Conservation (phyloP, 2,113 vertebrate species). For the Xiphias gladius region DNA sequence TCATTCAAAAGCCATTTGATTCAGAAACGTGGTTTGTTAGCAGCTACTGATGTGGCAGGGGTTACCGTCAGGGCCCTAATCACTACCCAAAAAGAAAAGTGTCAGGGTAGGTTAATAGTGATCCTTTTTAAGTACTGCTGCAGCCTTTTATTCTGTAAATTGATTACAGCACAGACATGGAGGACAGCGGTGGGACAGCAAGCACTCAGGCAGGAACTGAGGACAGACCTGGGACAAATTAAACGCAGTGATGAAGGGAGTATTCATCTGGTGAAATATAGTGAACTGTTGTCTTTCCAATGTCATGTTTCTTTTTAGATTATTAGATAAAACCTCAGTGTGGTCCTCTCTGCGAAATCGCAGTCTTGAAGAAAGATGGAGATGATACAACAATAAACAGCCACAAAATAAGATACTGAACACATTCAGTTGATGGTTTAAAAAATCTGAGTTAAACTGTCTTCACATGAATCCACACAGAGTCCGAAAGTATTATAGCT, state of each 20-base stretch:
- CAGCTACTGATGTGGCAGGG: background rate
- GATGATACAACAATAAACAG: background rate
- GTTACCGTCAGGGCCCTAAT: background rate
- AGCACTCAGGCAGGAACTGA: background rate
- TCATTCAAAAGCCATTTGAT: background rate
- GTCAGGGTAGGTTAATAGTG: background rate
- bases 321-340: background rate
- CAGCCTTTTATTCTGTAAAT: background rate
- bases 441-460: too few relatives aligned
- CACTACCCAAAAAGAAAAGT: background rate
- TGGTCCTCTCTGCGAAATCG: background rate
- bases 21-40: background rate
- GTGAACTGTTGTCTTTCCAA: conserved; percentile 1
- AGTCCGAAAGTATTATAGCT: background rate
- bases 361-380: background rate
- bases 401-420: background rate
- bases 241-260: background rate
- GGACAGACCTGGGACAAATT: conserved; percentile 1
- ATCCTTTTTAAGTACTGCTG: background rate
- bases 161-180: conserved; percentile 2
- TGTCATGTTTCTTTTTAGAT: conserved; percentile 4
- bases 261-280: too few relatives aligned
- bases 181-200: conserved; percentile 6
- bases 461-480: background rate
- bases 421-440: background rate